phyloP scores from a whole-genome alignment of 2,797 vertebrate species.

The Chromis chromis region DNA sequence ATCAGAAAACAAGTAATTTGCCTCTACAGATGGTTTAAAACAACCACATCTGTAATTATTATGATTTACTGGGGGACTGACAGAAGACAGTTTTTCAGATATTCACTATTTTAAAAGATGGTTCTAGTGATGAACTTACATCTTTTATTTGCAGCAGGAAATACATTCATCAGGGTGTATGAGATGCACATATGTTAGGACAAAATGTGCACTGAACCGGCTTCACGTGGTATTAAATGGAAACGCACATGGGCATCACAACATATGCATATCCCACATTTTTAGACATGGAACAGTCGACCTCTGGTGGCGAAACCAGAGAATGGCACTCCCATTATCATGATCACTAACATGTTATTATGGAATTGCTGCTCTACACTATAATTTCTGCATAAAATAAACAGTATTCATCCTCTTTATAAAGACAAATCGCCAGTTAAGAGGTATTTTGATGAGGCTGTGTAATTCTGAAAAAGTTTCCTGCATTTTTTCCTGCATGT shows the following conservation, averaged over 20 bases:
- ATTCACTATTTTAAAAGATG: not conserved
- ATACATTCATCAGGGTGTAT: not conserved
- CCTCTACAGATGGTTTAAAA: not conserved
- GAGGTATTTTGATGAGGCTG: not conserved
- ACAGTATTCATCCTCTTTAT: not conserved
- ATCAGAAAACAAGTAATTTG: conserved; percentile 9
- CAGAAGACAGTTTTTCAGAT: not conserved
- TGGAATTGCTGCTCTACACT: not conserved
- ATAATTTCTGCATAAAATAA: too few species aligned
- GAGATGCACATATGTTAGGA: conserved; percentile 1
- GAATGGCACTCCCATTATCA: conserved; percentile 21
- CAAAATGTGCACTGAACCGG: not conserved
- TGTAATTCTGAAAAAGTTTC: not conserved
- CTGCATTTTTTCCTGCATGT: not conserved
- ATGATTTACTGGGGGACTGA: not conserved
- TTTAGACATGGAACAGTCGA: conserved; percentile 34
- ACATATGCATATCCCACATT: not conserved
- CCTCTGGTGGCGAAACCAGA: conserved; percentile 54
- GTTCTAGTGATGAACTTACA: not conserved
- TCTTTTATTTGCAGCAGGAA: not conserved
- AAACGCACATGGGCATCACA: conserved; percentile 5
- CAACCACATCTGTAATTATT: not conserved
- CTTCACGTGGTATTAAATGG: conserved; percentile 12
- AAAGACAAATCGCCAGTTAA: not conserved
- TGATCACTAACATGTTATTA: too few species aligned